Base-by-base conservation (phyloP, 2,797 vertebrate species). In the Meriones psammophilus region DNA sequence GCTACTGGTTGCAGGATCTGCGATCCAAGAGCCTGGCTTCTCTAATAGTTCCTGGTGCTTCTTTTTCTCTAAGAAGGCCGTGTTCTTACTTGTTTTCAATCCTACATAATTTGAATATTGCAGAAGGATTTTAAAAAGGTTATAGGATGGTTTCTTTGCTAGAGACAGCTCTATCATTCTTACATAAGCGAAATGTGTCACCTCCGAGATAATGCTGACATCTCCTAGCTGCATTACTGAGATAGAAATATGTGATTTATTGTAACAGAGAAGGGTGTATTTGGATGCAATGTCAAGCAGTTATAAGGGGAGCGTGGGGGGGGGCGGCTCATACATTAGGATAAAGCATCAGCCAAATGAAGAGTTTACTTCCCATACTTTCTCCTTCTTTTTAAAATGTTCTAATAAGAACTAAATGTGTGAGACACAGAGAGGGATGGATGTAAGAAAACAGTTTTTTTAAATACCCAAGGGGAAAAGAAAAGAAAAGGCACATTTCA, bases 351-450 rank as follows among this genome's bases (percentile, higher is more conserved):
- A 80, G 78, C 89, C 30, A 86, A 81, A 88, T 60, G 13, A 92
- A 88, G 77, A 76, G 14, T 0, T 15, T 71, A 58, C 26, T 10
- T 58, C 7, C 50, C 15, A 9, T 1, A 56, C 7, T n/a, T 77
- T 15, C 12, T 64, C 36, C 50, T 50, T 46, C 12, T 14, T 50
- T 84, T 79, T 71, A 0, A 22, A 0, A n/a, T 15, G 12, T 85
- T 94, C 42, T 92, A 94, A 93, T 88, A 92, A 97, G 89, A 95
- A 92, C 20, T 76, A 42, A 79, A 46, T 90, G 30, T 84, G 28
- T 28, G 71, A 68, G 83, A 95, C 95, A 33, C 85, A 92, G 36
- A 89, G 15, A 81, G 13, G 26, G 17, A 18, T 5, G 46, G 22
- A 90, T 78, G 6, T 60, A 73, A 80, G 83, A 74, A 89, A 92